Evolutionary conservation across 2,888 invertebrate genomes (phyloP).

Genomic region (Cremastobaeus sp.): DNA sequence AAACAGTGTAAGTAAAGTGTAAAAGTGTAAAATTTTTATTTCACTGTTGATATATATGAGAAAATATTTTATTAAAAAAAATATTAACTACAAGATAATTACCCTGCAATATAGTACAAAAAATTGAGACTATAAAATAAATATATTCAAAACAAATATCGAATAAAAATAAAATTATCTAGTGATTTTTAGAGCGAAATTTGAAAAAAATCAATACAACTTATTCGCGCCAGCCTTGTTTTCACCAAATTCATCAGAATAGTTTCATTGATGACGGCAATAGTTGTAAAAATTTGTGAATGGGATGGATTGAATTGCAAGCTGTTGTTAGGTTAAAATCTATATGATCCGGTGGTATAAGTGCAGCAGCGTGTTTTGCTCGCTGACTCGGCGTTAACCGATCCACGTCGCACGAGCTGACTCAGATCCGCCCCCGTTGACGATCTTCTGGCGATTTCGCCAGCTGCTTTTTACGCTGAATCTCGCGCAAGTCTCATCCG

Average conservation of each 20-base stretch:
- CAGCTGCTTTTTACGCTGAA: slow-evolving; percentile 19
- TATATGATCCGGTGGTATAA: slow-evolving; percentile 67
- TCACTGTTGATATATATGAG: too few species aligned
- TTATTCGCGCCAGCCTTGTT: too few species aligned
- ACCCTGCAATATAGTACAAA: too few species aligned
- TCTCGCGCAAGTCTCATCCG: slow-evolving; percentile 1
- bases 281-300: slow-evolving; percentile 72
- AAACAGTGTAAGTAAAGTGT: too few species aligned
- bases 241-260: background rate
- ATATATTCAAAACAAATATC: too few species aligned
- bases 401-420: slow-evolving; percentile 71
- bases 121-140: too few species aligned
- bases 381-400: slow-evolving; percentile 76
- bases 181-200: too few species aligned
- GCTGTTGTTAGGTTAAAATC: slow-evolving; percentile 63
- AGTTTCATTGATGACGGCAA: slow-evolving; percentile 62
- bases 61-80: too few species aligned
- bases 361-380: slow-evolving; percentile 67
- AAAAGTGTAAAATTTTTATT: too few species aligned
- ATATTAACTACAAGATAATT: too few species aligned
- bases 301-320: slow-evolving; percentile 70
- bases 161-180: too few species aligned
- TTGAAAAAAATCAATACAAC: background rate
- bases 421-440: slow-evolving; percentile 75
- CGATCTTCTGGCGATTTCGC: slow-evolving; percentile 36